These are phyloP conservation scores for Dysdera silvatica DNA, from an alignment of 1,140 invertebrate genomes.

Conservation along the genomic window DNA sequence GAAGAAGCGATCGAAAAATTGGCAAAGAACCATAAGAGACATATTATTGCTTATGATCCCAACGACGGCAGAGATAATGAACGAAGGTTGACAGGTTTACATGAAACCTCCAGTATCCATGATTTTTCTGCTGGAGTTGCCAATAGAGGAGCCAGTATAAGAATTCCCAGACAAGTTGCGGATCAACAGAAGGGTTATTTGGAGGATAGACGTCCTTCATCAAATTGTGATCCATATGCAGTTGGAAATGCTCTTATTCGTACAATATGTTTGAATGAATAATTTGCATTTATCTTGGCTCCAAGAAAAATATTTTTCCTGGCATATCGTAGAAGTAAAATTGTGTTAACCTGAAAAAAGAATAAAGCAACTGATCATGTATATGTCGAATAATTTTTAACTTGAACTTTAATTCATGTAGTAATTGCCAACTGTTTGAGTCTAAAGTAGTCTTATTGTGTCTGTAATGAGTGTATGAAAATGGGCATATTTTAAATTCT, in stretches of 20 bases:
- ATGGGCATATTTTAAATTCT: too few species aligned
- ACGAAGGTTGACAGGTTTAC: slow-evolving; percentile 64
- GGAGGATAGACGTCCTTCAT: slow-evolving; percentile 85
- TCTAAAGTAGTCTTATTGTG: too few species aligned
- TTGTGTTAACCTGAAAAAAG: too few species aligned
- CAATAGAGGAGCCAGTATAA: slow-evolving; percentile 48
- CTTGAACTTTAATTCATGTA: too few species aligned
- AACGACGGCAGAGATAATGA: slow-evolving; percentile 68
- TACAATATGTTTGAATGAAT: slow-evolving; percentile 60
- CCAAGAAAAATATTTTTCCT: too few species aligned
- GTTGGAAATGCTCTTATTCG: slow-evolving; percentile 64
- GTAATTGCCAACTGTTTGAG: too few species aligned
- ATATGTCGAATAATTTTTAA: too few species aligned
- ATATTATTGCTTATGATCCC: slow-evolving; percentile 85
- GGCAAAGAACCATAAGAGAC: slow-evolving; percentile 68
- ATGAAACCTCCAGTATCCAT: slow-evolving; percentile 29
- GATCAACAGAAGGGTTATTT: slow-evolving; percentile 84
- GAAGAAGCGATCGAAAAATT: slow-evolving; percentile 58
- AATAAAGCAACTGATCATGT: too few species aligned
- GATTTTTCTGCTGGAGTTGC: slow-evolving; percentile 44
- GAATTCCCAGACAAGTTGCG: slow-evolving; percentile 51
- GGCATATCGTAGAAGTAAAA: too few species aligned
- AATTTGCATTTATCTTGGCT: too few species aligned
- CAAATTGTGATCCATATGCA: slow-evolving; percentile 86
- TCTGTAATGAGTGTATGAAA: too few species aligned